These are phyloP conservation scores for Gila orcuttii DNA, from an alignment of 2,113 vertebrate genomes.

Conservation along the genomic window DNA sequence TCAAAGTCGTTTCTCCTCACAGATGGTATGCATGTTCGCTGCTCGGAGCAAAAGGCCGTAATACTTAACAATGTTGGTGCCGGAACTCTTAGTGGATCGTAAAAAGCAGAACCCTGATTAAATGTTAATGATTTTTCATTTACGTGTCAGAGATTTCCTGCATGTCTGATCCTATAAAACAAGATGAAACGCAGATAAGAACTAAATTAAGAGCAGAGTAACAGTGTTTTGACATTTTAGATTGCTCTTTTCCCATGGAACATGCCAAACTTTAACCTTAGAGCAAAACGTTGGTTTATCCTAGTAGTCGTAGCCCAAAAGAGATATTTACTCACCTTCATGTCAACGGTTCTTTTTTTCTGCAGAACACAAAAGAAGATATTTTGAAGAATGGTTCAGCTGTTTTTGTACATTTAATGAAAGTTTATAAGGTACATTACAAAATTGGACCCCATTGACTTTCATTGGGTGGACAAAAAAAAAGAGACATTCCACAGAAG, in stretches of 20 bases:
- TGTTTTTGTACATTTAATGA: neutral
- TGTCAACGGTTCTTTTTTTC: neutral
- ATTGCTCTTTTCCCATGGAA: neutral
- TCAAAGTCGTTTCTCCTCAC: conserved; percentile 40
- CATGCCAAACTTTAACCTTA: neutral
- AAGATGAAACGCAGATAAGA: conserved; percentile 43
- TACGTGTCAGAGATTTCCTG: conserved; percentile 49
- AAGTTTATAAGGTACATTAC: neutral
- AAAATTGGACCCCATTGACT: neutral
- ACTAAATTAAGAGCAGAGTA: conserved; percentile 1
- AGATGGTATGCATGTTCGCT: conserved; percentile 40
- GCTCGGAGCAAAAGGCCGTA: neutral
- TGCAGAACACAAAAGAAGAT: neutral
- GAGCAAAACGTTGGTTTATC: neutral
- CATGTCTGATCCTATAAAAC: conserved; percentile 27
- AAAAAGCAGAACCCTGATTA: conserved; percentile 44
- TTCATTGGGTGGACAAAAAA: neutral
- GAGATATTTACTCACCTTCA: neutral
- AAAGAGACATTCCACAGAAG: neutral
- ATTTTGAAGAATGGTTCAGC: neutral
- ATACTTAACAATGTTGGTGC: conserved; percentile 33
- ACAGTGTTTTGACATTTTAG: conserved; percentile 1
- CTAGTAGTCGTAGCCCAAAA: neutral
- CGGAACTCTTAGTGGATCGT: conserved; percentile 39
- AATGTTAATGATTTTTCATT: conserved; percentile 38